Evolutionary conservation across 2,113 vertebrate genomes (phyloP), one percentile per base, ranked within the genome.

Genomic region (Shinisaurus crocodilurus): DNA sequence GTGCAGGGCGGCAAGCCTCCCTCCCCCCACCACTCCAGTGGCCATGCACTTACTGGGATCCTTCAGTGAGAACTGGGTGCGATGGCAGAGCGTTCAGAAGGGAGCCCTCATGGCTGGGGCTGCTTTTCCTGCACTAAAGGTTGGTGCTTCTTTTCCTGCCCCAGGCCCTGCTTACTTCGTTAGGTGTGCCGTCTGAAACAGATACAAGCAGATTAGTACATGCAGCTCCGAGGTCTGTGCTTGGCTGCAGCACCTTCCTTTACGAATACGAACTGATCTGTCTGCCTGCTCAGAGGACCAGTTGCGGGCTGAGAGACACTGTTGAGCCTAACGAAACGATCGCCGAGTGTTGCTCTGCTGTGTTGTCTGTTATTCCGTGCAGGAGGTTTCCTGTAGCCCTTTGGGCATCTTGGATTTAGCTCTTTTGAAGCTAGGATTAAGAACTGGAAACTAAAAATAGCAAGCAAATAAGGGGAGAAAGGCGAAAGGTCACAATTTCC

Each of bases 71-170:
- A 96, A 90, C 88, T 97, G 97, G 96, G 91, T 94, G 45, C 4
- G 9, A 95, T 96, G 96, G 96, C 96, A 97, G 91, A 96, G 94
- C 92, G 96, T 95, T 92, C 96, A 94, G 92, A 95, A 93, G 67
- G 92, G 92, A 88, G 89, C 94, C 91, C 93, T 94, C 90, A 90
- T 94, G 77, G 95, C 95, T 48, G 0, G 75, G 82, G 93, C 94
- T 91, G 87, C 91, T 96, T 92, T 94, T 95, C 90, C 93, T 92
- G 50, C 92, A 54, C 65, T 95, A 43, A 94, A 95, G 80, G 84
- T 94, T 89, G 91, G 90, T 92, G 77, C 83, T 94, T 50, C 82
- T 94, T 40, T 93, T 92, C 63, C 48, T 57, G 37, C 45, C 60
- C 15, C 23, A 65, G 75, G 87, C 40, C 43, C 16, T 10, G 72